Evolutionary conservation across 1,140 invertebrate genomes (phyloP).

Genomic region (Eueides isabella): DNA sequence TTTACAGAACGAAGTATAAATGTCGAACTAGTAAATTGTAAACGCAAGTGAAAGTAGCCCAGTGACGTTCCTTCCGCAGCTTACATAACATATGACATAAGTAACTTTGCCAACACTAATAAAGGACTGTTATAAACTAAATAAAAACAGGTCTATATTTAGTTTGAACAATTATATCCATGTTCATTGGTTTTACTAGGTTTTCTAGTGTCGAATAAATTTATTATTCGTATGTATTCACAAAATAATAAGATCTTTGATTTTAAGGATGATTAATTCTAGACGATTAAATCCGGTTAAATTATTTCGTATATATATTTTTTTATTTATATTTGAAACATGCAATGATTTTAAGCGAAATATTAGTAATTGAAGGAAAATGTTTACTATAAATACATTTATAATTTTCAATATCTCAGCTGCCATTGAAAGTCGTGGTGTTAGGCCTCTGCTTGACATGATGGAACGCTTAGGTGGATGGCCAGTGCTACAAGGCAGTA

Average conservation of each 20-base stretch:
- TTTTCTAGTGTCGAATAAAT: neutral
- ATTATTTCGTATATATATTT: no score
- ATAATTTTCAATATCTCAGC: conserved; percentile 71
- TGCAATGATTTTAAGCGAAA: no score
- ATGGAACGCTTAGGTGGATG: conserved; percentile 92
- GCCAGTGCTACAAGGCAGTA: conserved; percentile 91
- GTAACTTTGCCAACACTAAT: conserved; percentile 15
- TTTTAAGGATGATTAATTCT: no score
- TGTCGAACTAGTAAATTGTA: conserved; percentile 18
- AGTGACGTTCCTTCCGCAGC: conserved; percentile 37
- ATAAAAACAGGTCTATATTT: neutral
- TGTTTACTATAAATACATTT: no score
- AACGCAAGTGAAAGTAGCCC: conserved; percentile 37
- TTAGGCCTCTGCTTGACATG: conserved; percentile 87
- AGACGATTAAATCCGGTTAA: no score
- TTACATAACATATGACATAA: conserved; percentile 41
- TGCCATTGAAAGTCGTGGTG: conserved; percentile 88
- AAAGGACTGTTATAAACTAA: neutral
- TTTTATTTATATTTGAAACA: neutral
- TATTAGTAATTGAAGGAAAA: neutral
- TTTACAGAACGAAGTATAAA: neutral
- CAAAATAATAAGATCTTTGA: no score
- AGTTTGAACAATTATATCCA: neutral
- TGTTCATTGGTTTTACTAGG: neutral
- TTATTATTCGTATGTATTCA: no score